A percentile compares a stretch with the other conserved stretches of the same genome.
Conservation (phyloP, 2,888 invertebrate species). For the Slavum lentiscoides region DNA sequence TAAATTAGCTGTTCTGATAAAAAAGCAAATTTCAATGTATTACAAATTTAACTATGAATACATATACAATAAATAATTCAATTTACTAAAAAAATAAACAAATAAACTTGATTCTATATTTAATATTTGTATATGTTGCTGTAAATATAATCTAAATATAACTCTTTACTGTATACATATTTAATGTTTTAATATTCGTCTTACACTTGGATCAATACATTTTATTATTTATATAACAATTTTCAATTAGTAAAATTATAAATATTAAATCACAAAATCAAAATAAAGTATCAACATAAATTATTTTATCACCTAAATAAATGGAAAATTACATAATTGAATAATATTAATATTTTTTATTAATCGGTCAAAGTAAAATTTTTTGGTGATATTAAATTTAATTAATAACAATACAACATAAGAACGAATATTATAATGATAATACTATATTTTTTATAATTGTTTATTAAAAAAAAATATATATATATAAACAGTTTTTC, state of each 20-base stretch:
- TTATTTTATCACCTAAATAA: background rate
- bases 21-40: too few species aligned
- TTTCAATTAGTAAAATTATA: background rate
- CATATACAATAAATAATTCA: constrained; percentile 9
- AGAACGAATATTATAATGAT: background rate
- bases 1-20: too few species aligned
- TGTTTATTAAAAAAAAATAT: background rate
- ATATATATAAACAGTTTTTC: background rate
- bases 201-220: background rate
- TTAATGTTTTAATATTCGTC: background rate
- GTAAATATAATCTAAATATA: constrained; percentile 13
- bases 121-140: background rate
- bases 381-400: background rate
- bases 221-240: background rate
- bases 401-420: background rate
- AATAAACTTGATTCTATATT: background rate
- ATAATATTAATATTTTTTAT: constrained; percentile 4
- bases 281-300: constrained; percentile 6
- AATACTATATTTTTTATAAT: background rate
- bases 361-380: background rate
- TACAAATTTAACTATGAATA: background rate
- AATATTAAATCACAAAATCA: background rate
- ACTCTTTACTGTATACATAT: background rate
- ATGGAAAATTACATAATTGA: background rate
- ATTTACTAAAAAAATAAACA: constrained; percentile 10